Evolutionary conservation across 1,140 invertebrate species (phyloP).

Genomic region (Saxidomus purpurata): DNA sequence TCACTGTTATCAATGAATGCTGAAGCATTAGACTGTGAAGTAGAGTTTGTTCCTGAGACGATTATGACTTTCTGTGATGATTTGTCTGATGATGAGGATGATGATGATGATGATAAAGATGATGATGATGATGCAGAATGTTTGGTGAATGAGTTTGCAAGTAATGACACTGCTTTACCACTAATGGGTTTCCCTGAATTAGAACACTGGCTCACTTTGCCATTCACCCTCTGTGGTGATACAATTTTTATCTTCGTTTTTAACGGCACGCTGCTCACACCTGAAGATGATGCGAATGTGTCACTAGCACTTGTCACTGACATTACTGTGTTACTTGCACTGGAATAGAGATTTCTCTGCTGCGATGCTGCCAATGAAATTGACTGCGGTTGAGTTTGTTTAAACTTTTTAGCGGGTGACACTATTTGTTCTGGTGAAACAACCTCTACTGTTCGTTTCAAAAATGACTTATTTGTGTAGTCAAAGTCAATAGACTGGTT

Average conservation of each 20-base stretch:
- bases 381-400: background rate
- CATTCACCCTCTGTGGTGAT: slow-evolving; percentile 8
- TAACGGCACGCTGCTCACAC: background rate
- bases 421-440: slow-evolving; percentile 73
- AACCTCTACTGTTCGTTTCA: slow-evolving; percentile 74
- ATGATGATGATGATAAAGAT: slow-evolving; percentile 17
- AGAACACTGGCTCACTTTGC: slow-evolving; percentile 22
- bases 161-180: slow-evolving; percentile 57
- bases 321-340: background rate
- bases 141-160: slow-evolving; percentile 38
- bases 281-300: background rate
- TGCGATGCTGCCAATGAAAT: background rate
- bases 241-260: slow-evolving; percentile 23
- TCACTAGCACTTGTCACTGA: background rate
- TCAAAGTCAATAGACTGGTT: slow-evolving; percentile 56
- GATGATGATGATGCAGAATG: slow-evolving; percentile 37
- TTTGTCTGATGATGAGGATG: slow-evolving; percentile 22
- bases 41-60: slow-evolving; percentile 60
- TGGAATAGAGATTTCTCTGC: background rate
- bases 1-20: background rate
- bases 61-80: slow-evolving; percentile 63
- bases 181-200: slow-evolving; percentile 21
- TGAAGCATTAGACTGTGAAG: slow-evolving; percentile 2
- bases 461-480: slow-evolving; percentile 57
- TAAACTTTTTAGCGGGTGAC: slow-evolving; percentile 66